phyloP scores from a whole-genome alignment of 2,113 vertebrate genomes.

The Copsychus sechellarum region DNA sequence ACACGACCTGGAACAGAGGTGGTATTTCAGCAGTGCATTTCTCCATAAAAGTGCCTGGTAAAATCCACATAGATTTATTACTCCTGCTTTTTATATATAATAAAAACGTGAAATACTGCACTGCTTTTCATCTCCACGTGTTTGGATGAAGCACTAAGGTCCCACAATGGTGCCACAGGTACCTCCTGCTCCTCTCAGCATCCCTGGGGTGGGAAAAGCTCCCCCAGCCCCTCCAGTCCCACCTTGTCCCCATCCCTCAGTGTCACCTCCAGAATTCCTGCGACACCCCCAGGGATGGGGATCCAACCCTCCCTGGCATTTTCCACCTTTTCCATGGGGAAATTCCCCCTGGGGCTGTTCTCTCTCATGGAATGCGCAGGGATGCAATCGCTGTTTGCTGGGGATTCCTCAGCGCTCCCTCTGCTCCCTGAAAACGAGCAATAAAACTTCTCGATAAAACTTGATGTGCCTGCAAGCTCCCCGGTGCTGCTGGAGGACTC shows the following conservation, averaged over 20 bases:
- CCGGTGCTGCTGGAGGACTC: neutral
- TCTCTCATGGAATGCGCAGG: neutral
- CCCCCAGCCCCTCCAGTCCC: accelerated
- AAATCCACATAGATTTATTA: neutral
- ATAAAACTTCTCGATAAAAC: too few relatives aligned
- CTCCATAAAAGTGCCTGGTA: neutral
- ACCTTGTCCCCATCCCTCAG: neutral
- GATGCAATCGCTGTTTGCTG: too few relatives aligned
- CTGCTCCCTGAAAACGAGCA: neutral
- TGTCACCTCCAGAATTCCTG: neutral
- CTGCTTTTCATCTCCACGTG: accelerated
- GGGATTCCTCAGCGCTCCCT: neutral
- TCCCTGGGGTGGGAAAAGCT: accelerated
- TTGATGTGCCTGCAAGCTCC: neutral
- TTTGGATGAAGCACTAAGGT: neutral
- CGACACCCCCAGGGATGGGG: neutral
- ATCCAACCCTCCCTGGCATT: neutral
- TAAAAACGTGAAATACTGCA: neutral
- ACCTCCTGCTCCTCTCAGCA: neutral
- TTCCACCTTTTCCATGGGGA: neutral
- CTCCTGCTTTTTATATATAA: neutral
- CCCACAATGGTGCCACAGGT: accelerated
- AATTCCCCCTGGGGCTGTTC: neutral
- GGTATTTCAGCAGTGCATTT: neutral
- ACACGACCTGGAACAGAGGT: too few relatives aligned